Percentiles rank a stretch among this genome's conserved stretches.
Evolutionary conservation across 2,797 vertebrate genomes (phyloP).

Genomic region (Eulemur coronatus): DNA sequence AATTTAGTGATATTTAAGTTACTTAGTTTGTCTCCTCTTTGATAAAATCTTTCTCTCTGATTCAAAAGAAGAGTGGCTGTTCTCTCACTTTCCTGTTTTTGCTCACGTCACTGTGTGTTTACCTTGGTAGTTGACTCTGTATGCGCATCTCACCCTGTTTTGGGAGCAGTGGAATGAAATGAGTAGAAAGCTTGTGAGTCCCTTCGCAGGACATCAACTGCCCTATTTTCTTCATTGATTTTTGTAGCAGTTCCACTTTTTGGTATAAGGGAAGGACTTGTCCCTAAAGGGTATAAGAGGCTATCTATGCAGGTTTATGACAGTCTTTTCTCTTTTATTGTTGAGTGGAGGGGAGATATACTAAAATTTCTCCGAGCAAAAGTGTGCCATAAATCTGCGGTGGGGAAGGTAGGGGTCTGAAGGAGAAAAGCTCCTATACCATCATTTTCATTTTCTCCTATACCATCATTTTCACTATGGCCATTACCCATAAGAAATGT

Average conservation of each 20-base stretch:
- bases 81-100: too few species aligned
- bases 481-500: slow-evolving; percentile 50
- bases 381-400: slow-evolving; percentile 49
- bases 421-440: not conserved
- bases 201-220: not conserved
- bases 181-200: not conserved
- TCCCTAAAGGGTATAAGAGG: not conserved
- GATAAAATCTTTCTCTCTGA: not conserved
- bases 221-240: not conserved
- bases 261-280: not conserved
- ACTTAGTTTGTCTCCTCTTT: not conserved
- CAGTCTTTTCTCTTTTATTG: slow-evolving; percentile 49
- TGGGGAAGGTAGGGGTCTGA: not conserved
- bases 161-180: not conserved
- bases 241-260: not conserved
- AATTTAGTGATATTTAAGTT: not conserved
- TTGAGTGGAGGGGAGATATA: slow-evolving; percentile 7
- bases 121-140: not conserved
- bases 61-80: not conserved
- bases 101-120: not conserved
- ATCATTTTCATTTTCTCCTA: slow-evolving; percentile 30
- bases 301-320: not conserved
- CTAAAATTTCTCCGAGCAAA: slow-evolving; percentile 40
- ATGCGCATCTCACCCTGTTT: not conserved
- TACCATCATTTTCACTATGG: slow-evolving; percentile 28